Percentiles rank a stretch among this genome's conserved stretches.
These are phyloP conservation scores for Sinocyclocheilus anshuiensis DNA, from an alignment of 2,113 vertebrate genomes.

Conservation along the genomic window DNA sequence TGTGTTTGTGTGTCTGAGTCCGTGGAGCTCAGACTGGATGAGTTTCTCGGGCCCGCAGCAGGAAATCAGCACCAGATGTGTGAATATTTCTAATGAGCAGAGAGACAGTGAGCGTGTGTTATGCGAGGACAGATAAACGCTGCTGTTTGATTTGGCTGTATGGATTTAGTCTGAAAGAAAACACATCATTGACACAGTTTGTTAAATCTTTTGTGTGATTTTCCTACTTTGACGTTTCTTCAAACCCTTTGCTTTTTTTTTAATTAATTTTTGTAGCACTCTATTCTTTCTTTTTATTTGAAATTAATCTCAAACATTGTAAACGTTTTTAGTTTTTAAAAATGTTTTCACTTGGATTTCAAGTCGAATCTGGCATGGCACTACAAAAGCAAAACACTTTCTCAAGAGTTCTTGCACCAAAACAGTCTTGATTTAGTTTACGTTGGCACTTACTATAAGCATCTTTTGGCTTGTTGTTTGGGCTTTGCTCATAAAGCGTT, in stretches of 20 bases:
- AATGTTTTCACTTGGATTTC: not conserved
- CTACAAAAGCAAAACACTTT: not conserved
- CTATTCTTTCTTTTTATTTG: not conserved
- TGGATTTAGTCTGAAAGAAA: not conserved
- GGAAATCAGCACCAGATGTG: conserved; percentile 39
- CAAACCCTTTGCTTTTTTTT: not conserved
- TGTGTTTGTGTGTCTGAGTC: conserved; percentile 31
- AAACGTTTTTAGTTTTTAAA: not conserved
- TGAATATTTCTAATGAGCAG: conserved; percentile 42
- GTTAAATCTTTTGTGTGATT: not conserved
- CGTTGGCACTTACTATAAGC: not conserved
- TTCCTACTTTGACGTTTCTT: not conserved
- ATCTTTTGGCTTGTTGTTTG: not conserved
- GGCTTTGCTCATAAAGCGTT: not conserved
- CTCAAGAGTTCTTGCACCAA: not conserved
- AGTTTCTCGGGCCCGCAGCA: conserved; percentile 37
- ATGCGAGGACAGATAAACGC: conserved; percentile 13
- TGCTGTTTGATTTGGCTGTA: conserved; percentile 16
- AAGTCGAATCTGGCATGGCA: not conserved
- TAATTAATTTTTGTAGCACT: not conserved
- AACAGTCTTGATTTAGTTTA: not conserved
- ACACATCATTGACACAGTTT: not conserved
- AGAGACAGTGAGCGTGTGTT: not conserved
- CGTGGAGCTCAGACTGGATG: conserved; percentile 2
- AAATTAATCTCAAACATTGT: not conserved